Base-by-base conservation (phyloP, 2,797 vertebrate genomes). In the Leuciscus waleckii region DNA sequence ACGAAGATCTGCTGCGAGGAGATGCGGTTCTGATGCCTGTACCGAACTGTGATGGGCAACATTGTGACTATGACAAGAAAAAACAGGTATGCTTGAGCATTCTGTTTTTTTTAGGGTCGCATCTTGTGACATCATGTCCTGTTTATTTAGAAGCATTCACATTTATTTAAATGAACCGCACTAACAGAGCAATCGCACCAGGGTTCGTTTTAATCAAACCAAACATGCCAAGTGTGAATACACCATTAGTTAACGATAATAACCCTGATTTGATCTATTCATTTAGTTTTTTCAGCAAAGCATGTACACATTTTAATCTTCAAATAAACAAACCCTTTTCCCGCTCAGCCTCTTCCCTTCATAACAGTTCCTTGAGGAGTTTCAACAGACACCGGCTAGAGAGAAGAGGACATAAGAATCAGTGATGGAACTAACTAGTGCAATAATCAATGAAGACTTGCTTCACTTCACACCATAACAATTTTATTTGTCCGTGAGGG, bases 341-440 rank as follows among this genome's bases (percentile, higher is more conserved):
- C 97, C 95, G 74, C 95, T 94, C 89, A 98, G 96, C 51, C 95
- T 92, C 90, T 96, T 97, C 11, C 97, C 97, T 43, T 97, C 94
- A 0, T 98, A 97, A 90, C 63, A 0, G 94, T 92, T 16, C 94
- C 94, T 89, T 96, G 95, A 0, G 95, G 96, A 0, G 95, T 97
- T 92, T 96, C 97, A 91, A 98, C 96, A 0, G 95, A 96, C 16
- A 97, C 95, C 0, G 96, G 92, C 97, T 97, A 90, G 5, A 78
- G 9, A 58, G 46, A 75, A 32, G 51, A 63, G 2, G 11, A 77
- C n/a, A 82, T 43, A 56, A 7, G 58, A 5, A 67, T 46, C 41
- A 71, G 35, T 65, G 63, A 65, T 17, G 16, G 63, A 17, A 65
- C 29, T 32, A 65, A 32, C 69, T 10, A 63, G 39, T 29, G 7